Conservation (phyloP, 2,888 invertebrate genomes). For the Polyommatus iphigenia region DNA sequence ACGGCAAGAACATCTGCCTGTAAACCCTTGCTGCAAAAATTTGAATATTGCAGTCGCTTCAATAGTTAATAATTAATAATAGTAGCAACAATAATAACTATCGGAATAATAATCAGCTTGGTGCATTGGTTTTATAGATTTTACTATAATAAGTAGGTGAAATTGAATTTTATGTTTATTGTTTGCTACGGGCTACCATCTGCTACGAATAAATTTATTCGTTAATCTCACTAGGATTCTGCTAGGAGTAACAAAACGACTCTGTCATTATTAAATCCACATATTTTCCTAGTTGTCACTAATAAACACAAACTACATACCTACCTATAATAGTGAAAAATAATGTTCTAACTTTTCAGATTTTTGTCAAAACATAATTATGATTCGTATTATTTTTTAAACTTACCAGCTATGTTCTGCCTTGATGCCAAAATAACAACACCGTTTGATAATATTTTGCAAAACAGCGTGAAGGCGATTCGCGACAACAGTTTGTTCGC, state of each 20-base stretch:
- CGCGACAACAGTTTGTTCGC: slow-evolving; percentile 61
- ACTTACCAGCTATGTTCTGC: neutral
- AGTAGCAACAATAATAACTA: neutral
- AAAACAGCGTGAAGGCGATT: slow-evolving; percentile 56
- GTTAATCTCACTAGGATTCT: too few relatives aligned
- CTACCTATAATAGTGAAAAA: too few relatives aligned
- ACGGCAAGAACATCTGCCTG: slow-evolving; percentile 72
- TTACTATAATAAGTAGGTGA: neutral
- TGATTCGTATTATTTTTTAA: neutral
- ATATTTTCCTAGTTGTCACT: too few relatives aligned
- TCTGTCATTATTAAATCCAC: too few relatives aligned
- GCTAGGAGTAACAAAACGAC: too few relatives aligned
- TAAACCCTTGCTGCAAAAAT: slow-evolving; percentile 47
- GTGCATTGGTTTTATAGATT: slow-evolving; percentile 12
- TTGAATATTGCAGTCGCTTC: slow-evolving; percentile 47
- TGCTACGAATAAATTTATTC: neutral
- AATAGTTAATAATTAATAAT: slow-evolving; percentile 22
- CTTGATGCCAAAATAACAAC: neutral
- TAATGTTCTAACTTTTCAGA: too few relatives aligned
- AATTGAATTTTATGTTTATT: neutral
- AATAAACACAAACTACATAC: too few relatives aligned
- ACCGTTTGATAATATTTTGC: slow-evolving; percentile 29
- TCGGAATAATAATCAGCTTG: slow-evolving; percentile 20
- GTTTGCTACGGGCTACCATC: neutral
- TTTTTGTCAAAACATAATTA: neutral